These are phyloP conservation scores for Asarcornis scutulata DNA, from an alignment of 2,113 vertebrate genomes.

Conservation along the genomic window DNA sequence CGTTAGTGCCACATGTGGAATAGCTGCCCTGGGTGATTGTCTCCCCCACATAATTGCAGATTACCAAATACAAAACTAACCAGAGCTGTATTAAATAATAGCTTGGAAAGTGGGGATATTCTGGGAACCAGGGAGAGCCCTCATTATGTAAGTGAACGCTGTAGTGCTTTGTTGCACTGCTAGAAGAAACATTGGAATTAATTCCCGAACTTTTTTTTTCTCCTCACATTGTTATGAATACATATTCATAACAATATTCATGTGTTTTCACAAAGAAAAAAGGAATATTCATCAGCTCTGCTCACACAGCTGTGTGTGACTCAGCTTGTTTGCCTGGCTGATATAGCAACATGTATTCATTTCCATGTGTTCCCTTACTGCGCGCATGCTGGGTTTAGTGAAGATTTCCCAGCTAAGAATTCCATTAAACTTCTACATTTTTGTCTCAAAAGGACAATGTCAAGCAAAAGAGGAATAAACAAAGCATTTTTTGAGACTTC, in stretches of 20 bases:
- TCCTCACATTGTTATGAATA: neutral
- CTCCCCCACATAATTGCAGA: accelerated
- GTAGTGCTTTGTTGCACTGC: neutral
- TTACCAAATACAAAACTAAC: neutral
- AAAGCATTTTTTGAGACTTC: neutral
- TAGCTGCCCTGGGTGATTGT: neutral
- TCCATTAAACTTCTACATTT: neutral
- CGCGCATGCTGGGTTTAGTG: neutral
- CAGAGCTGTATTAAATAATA: neutral
- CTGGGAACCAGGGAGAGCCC: neutral
- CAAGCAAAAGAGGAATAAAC: neutral
- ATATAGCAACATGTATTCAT: neutral
- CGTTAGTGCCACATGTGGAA: neutral
- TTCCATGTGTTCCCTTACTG: neutral
- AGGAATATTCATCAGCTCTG: neutral
- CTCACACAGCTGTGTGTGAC: neutral
- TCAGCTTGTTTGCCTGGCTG: neutral
- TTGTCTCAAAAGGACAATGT: neutral
- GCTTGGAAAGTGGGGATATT: neutral
- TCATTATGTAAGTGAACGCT: neutral
- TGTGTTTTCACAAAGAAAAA: neutral
- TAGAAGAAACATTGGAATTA: neutral
- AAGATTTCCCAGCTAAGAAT: neutral
- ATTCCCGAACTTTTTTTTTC: neutral
- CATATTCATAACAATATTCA: neutral